Base-by-base conservation (phyloP, 2,888 invertebrate species). In the Lepidocyrtinus sp. region DNA sequence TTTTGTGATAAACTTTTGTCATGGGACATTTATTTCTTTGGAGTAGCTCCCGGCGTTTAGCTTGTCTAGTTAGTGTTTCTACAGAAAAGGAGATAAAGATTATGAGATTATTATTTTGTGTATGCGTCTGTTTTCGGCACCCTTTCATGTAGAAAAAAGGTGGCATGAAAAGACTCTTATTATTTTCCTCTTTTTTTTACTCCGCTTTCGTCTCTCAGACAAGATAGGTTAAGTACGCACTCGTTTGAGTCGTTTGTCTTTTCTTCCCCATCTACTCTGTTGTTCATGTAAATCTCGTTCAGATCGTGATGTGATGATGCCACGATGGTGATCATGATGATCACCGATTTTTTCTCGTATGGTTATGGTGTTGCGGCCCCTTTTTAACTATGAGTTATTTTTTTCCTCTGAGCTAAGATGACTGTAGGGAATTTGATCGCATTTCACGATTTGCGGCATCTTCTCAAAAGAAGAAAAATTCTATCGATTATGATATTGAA, bases 401-500 rank as follows among this genome's bases (percentile, higher is more conserved):
- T 75, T 70, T 75, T 75, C 68, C 69, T 70, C 50, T 12, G 45
- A 50, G 27, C 36, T 25, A 64, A 64, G 45, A 59, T 79, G 67
- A 73, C 80, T 83, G 65, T 68, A 81, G 81, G 77, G 81, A 83
- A 80, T 84, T 82, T 84, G 84, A 84, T 84, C 84, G 84, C 84
- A 82, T 84, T 84, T 84, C 84, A 84, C 80, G 82, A 84, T 84
- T 84, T 84, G 84, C 84, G 84, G 84, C 84, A 77, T 81, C 81
- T 75, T 71, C 72, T 77, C 82, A 82, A 84, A 84, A 78, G 78
- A 82, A 77, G 64, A 82, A 76, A 82, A 80, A 82, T 82, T 84
- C 82, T 82, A 84, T 82, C 82, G 82, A 82, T 82, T 82, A 75
- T 82, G 61, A 77, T 77, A 82, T 82, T 82, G 72, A 77, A 82